Evolutionary conservation across 2,113 vertebrate species (phyloP), one percentile per base, ranked within the genome.

Genomic region (Eulacestoma nigropectus): DNA sequence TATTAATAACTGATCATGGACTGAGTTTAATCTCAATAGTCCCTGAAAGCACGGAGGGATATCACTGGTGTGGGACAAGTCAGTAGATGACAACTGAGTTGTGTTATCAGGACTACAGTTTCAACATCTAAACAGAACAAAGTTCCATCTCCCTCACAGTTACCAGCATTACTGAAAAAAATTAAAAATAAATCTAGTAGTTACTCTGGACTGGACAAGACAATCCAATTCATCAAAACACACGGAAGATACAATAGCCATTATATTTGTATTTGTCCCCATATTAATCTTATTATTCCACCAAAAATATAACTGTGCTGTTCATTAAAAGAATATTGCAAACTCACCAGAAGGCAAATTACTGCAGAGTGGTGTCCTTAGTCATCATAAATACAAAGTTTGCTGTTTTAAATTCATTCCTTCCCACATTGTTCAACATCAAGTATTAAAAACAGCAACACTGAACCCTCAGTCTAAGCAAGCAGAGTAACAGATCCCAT

Each of bases 321-420:
- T 90, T 95, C 47, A 69, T 29, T 90, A 37, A 94, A 72, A 91
- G n/a, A 84, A 84, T 62, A 91, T 32, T 96, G 29, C 50, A 95
- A 84, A 84, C 52, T 87, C 83, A 97, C 30, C 64, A 87, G 53
- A 92, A 76, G 69, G 83, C 37, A 82, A 67, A 90, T 96, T 92
- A 50, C 83, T 92, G 55, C 32, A 95, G 55, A 93, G 73, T 21
- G 23, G 27, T 75, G 47, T 87, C 82, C 60, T 86, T 81, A 59
- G 77, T 85, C n/a, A 90, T 63, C 52, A 86, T 12, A 81, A 75
- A 78, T 35, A 90, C 27, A 50, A 70, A n/a, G 10, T 53, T 30
- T 44, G 22, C n/a, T 60, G 16, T 32, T 79, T 79, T 33, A 55
- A 87, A 89, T 68, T 60, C 4, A 39, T 77, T 93, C n/a, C 16